Evolutionary conservation across 2,113 vertebrate genomes (phyloP).

Genomic region (Etheostoma spectabile): DNA sequence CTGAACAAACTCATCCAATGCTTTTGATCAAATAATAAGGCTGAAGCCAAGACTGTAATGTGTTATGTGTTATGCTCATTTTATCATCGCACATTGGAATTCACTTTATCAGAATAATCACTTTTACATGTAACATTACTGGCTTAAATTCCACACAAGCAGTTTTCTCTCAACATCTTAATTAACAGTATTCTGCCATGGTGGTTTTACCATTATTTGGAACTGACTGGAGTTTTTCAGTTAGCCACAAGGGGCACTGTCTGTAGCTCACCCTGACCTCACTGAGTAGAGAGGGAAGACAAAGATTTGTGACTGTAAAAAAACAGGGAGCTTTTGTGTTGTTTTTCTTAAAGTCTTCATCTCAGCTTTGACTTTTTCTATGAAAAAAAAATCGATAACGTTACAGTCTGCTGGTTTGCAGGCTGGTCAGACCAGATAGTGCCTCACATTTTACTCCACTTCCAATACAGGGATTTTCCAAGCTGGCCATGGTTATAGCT

Average conservation of each 20-base stretch:
- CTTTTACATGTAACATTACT: neutral
- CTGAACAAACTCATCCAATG: neutral
- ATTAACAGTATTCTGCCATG: neutral
- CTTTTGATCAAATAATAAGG: neutral
- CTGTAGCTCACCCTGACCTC: neutral
- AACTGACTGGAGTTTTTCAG: neutral
- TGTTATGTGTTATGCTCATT: neutral
- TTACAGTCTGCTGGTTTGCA: slow-evolving; percentile 18
- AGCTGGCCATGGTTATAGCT: slow-evolving; percentile 28
- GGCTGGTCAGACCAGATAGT: slow-evolving; percentile 33
- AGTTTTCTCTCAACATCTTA: neutral
- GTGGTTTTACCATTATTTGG: neutral
- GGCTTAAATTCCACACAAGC: neutral
- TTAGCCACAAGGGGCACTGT: neutral
- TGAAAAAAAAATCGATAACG: slow-evolving; percentile 5
- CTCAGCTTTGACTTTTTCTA: neutral
- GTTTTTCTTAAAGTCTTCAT: slow-evolving; percentile 15
- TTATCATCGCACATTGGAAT: neutral
- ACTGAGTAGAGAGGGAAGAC: neutral
- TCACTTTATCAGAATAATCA: neutral
- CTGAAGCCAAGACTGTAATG: neutral
- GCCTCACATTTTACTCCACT: slow-evolving; percentile 23
- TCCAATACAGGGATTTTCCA: slow-evolving; percentile 24
- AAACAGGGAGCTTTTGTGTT: neutral
- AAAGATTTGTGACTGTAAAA: neutral